Evolutionary conservation across 1,140 invertebrate species (phyloP), one percentile per base, ranked within the genome.

Genomic region (Megalopta genalis): DNA sequence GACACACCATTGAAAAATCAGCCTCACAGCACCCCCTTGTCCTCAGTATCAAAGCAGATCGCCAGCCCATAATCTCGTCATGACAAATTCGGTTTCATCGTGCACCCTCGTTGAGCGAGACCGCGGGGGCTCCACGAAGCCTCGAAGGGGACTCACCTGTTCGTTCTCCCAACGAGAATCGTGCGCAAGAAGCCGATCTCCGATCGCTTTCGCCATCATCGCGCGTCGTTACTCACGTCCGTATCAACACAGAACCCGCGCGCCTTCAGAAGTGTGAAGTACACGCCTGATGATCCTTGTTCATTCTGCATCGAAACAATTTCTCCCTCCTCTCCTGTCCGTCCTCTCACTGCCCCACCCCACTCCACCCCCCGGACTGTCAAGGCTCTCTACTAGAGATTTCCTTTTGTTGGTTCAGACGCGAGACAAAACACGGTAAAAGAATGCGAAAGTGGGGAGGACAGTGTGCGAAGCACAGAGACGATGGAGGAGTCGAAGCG

Each of bases 1-100:
- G 39, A 10, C 64, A 49, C 64, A 25, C 37, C n/a, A n/a, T 14
- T n/a, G n/a, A 9, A 10, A 9, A 32, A 39, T 46, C 21, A n/a
- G n/a, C 54, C 39, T 66, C 64, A 49, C 46, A 46, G 39, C 64
- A 66, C 39, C 39, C 39, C 64, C n/a, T 23, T 66, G 27, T 74
- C 60, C 60, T 63, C 72, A 25, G 65, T 52, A 59, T 62, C 12
- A 25, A 46, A 52, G 64, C 39, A 66, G n/a, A 46, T 65, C 64
- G 64, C 39, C 64, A 23, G 39, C 39, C 39, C 16, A 63, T 46
- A 64, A 18, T 66, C 64, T 66, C 39, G n/a, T 23, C n/a, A 46
- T 25, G 27, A 46, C 0, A 42, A 65, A 66, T 46, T 76, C 65
- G n/a, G 25, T 69, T 49, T 62, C 25, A 77, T 52, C 23, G 9